phyloP scores from a whole-genome alignment of 2,888 invertebrate species.

The Synanthedon myopaeformis region DNA sequence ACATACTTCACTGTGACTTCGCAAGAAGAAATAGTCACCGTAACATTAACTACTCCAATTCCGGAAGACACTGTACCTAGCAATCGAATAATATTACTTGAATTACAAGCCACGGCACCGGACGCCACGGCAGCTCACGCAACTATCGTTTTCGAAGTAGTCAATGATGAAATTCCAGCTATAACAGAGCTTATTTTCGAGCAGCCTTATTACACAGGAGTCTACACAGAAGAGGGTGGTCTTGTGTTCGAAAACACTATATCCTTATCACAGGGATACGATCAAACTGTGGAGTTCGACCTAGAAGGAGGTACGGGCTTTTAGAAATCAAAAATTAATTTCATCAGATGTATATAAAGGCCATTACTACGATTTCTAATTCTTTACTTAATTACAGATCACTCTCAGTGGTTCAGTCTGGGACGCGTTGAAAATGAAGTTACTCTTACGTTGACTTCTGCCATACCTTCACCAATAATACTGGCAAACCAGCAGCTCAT shows the following conservation, averaged over 20 bases:
- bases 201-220: slow-evolving; percentile 18
- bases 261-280: slow-evolving; percentile 16
- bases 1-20: neutral
- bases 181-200: slow-evolving; percentile 10
- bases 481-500: slow-evolving; percentile 18
- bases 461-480: slow-evolving; percentile 16
- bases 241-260: slow-evolving; percentile 15
- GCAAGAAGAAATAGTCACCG: slow-evolving; percentile 7
- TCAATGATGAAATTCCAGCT: neutral
- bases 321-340: neutral
- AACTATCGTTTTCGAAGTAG: slow-evolving; percentile 16
- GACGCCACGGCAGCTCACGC: slow-evolving; percentile 16
- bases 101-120: slow-evolving; percentile 19
- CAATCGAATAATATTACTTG: slow-evolving; percentile 16
- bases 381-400: slow-evolving; percentile 11
- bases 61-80: slow-evolving; percentile 17
- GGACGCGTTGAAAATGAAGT: slow-evolving; percentile 8
- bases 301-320: slow-evolving; percentile 23
- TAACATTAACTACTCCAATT: slow-evolving; percentile 11
- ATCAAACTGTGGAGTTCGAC: slow-evolving; percentile 14
- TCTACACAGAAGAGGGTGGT: slow-evolving; percentile 10
- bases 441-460: slow-evolving; percentile 7
- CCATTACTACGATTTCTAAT: neutral
- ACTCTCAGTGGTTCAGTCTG: slow-evolving; percentile 18
- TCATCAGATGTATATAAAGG: neutral